A percentile compares a stretch with the other conserved stretches of the same genome.
Evolutionary conservation across 2,113 vertebrate species (phyloP).

Genomic region (Rhinichthys klamathensis): DNA sequence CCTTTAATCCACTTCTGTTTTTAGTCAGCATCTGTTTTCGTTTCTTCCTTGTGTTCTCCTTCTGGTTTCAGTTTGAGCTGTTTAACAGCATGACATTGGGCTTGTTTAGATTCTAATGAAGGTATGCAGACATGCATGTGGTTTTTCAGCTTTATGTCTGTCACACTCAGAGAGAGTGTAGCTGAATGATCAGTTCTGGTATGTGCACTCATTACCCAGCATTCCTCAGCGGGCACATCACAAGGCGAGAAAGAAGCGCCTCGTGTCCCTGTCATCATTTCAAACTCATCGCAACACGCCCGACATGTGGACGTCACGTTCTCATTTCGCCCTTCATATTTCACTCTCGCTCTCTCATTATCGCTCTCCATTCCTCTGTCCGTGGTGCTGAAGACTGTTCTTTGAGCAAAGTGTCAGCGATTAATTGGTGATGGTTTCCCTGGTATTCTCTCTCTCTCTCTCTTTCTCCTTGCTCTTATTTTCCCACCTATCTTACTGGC

Average conservation of each 20-base stretch:
- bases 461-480: not conserved
- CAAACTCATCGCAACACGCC: not conserved
- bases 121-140: conserved; percentile 1
- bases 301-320: conserved; percentile 4
- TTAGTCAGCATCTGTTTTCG: not conserved
- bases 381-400: conserved; percentile 31
- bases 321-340: conserved; percentile 12
- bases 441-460: not conserved
- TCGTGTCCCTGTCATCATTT: conserved; percentile 1
- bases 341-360: not conserved
- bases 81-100: conserved; percentile 3
- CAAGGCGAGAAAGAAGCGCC: not conserved
- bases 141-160: not conserved
- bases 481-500: conserved; percentile 29
- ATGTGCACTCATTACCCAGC: conserved; percentile 23
- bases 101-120: conserved; percentile 14
- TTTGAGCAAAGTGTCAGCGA: not conserved
- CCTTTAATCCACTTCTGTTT: not conserved
- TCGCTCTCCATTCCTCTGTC: not conserved
- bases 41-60: not conserved
- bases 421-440: conserved; percentile 9
- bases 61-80: conserved; percentile 2
- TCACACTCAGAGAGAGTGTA: not conserved
- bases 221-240: conserved; percentile 6
- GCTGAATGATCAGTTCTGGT: conserved; percentile 22